Evolutionary conservation across 2,888 invertebrate genomes (phyloP).

Genomic region (Phaedon cochleariae): DNA sequence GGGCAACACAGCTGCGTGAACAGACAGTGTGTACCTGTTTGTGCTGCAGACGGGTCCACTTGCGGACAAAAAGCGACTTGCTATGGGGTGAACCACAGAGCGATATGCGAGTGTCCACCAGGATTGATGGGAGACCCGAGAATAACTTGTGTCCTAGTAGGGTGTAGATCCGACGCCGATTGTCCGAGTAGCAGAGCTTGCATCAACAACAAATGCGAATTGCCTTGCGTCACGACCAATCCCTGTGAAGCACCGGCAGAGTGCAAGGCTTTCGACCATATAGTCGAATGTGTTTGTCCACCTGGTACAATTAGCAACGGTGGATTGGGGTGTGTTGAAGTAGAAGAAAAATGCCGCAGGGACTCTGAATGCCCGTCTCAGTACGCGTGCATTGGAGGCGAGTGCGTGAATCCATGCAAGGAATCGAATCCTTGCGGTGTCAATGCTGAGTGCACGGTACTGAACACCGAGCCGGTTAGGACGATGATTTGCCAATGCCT

Average conservation of each 20-base stretch:
- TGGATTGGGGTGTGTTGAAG: conserved; percentile 69
- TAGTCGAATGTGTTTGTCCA: conserved; percentile 83
- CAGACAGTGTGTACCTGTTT: conserved; percentile 81
- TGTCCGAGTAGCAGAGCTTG: conserved; percentile 85
- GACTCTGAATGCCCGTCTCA: conserved; percentile 86
- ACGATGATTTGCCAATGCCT: conserved; percentile 90
- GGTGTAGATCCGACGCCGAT: conserved; percentile 80
- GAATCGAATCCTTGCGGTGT: conserved; percentile 82
- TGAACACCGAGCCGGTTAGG: conserved; percentile 83
- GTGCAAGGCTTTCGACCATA: conserved; percentile 80
- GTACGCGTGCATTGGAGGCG: conserved; percentile 81
- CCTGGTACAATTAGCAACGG: conserved; percentile 75
- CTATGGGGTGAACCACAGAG: conserved; percentile 80
- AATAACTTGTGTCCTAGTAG: conserved; percentile 79
- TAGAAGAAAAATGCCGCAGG: conserved; percentile 73
- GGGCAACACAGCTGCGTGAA: conserved; percentile 86
- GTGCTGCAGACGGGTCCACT: conserved; percentile 72
- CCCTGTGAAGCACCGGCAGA: conserved; percentile 78
- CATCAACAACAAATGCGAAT: conserved; percentile 80
- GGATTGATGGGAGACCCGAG: conserved; percentile 85
- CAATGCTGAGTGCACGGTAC: conserved; percentile 80
- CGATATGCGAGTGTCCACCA: conserved; percentile 84
- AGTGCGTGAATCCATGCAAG: conserved; percentile 85
- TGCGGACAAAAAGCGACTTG: conserved; percentile 85
- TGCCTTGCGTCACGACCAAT: conserved; percentile 75